Base-by-base conservation (phyloP, 2,888 invertebrate species). In the Conomelus anceps region DNA sequence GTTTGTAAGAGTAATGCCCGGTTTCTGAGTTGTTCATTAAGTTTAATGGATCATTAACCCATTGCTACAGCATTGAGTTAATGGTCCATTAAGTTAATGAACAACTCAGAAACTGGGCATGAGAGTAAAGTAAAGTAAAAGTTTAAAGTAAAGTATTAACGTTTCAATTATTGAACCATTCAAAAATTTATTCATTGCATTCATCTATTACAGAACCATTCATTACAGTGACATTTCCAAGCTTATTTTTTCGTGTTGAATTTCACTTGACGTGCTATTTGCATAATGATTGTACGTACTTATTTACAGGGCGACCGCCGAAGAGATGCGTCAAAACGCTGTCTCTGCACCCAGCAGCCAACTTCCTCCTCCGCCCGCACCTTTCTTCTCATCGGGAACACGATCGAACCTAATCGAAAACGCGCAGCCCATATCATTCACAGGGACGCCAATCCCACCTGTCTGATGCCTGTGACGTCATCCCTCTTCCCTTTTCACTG, bases 361-460 rank as follows among this genome's bases (percentile, higher is more conserved):
- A 89, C 22, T 63, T 34, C 34, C 17, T 23, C 89, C 87, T 84
- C 88, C 90, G 90, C 89, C 90, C 90, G 88, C 87, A 89, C 90
- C 90, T 87, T 92, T 91, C 91, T 92, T 90, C 91, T 94, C 91
- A 94, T 95, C 90, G 95, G 94, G 92, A 96, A 96, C 93, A 95
- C 95, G 92, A 4, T 96, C 97, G 92, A 96, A 95, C 92, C 96
- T 97, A 93, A 96, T 97, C 92, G 95, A 96, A 92, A 96, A 97
- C 94, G 97, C 97, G 93, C 96, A 97, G 93, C 97, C 97, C 86
- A 95, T 96, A 93, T 96, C 96, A 94, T 95, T 96, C 93, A 96
- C 96, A 91, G 95, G 95, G 92, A 94, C 95, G 93, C 96, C 97
- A 26, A 41, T 89, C 22, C 90, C 90, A 24, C 91, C 91, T 26